Evolutionary conservation across 2,113 vertebrate genomes (phyloP), one percentile per base, ranked within the genome.

Genomic region (Limanda limanda): DNA sequence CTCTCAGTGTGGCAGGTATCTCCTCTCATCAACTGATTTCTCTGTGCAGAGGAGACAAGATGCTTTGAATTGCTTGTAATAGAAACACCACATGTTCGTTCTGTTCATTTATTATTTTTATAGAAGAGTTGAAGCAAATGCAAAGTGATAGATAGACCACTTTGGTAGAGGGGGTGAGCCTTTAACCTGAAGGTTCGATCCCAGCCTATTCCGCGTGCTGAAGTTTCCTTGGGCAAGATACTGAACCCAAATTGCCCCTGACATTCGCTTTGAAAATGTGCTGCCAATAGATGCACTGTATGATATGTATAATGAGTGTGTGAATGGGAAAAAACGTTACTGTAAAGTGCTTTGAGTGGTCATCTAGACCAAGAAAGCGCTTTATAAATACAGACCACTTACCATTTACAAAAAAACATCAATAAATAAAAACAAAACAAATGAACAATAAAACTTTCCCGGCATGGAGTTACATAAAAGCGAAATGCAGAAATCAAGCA

Each of bases 1-100:
- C 78, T 81, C 67, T 42, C 14, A n/a, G 51, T n/a, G 64, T 27
- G 48, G 74, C 80, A 58, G 71, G 40, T 74, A 77, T 85, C 67
- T 79, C 24, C 52, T 76, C 68, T 70, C 76, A 63, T 79, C 83
- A 42, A 5, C 51, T 31, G 14, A 56, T 70, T 65, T 68, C 54
- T 84, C 57, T 42, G 37, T 61, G 42, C 58, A 71, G 51, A 67
- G 47, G 31, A 83, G 51, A 56, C 13, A 7, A 25, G 68, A 81
- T 62, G 74, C 35, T 59, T 25, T 35, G 17, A 48, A 25, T 21
- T 10, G n/a, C 37, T 68, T 55, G 17, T 72, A 35, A 55, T 59
- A 2, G 51, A 82, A 69, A 31, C 15, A 9, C 24, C 42, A 75
- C 35, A 18, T 59, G 20, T 42, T 27, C 21, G 20, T 42, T 27